Percentiles rank a stretch among this genome's conserved stretches.
phyloP scores from a whole-genome alignment of 2,113 vertebrate genomes.

The Brienomyrus longianalis region DNA sequence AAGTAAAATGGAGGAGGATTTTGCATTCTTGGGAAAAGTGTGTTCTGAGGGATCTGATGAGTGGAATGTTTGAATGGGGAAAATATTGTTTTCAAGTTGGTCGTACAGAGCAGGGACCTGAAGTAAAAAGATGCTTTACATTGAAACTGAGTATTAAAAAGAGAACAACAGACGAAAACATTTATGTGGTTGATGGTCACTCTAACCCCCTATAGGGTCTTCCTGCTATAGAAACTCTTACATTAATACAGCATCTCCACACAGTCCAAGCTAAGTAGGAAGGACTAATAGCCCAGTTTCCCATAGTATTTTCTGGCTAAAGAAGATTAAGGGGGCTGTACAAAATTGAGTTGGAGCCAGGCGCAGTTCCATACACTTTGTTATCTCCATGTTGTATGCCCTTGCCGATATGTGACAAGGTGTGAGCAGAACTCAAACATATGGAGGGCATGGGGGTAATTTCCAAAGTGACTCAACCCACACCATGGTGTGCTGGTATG shows the following conservation, averaged over 20 bases:
- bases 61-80: background rate
- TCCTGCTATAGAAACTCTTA: background rate
- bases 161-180: background rate
- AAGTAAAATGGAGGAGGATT: background rate
- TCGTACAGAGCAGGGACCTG: background rate
- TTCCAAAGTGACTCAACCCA: background rate
- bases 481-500: constrained; percentile 22
- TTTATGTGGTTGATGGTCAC: no score
- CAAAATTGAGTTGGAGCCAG: background rate
- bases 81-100: background rate
- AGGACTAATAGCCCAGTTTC: background rate
- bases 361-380: background rate
- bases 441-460: background rate
- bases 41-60: background rate
- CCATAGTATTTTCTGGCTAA: background rate
- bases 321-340: background rate
- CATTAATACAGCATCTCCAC: background rate
- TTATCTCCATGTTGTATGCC: background rate
- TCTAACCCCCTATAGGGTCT: background rate
- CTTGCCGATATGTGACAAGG: background rate
- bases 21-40: background rate
- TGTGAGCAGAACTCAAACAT: background rate
- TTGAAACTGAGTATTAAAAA: background rate
- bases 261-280: background rate
- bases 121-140: background rate